Percentiles rank a stretch among this genome's conserved stretches.
These are phyloP conservation scores for Cantharis lateralis DNA, from an alignment of 2,888 invertebrate species.

Conservation along the genomic window DNA sequence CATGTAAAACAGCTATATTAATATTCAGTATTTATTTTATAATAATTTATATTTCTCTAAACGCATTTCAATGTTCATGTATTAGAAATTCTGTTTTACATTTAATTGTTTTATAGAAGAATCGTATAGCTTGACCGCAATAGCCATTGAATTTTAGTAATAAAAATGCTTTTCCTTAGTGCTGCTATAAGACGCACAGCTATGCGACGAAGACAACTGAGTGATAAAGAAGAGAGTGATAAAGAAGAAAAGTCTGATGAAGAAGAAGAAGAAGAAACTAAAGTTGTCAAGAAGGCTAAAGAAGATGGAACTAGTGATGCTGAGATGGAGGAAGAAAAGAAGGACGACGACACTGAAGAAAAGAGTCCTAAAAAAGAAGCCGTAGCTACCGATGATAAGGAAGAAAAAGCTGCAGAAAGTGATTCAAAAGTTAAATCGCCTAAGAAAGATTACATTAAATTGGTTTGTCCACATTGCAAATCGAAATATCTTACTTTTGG, in stretches of 20 bases:
- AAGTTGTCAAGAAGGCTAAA: conserved; percentile 41
- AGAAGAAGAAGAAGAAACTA: conserved; percentile 47
- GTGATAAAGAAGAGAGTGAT: conserved; percentile 48
- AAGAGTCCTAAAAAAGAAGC: conserved; percentile 56
- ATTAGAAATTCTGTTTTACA: background rate
- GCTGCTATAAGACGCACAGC: conserved; percentile 42
- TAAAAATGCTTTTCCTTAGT: background rate
- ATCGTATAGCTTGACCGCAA: no score
- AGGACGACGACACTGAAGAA: conserved; percentile 46
- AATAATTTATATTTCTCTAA: background rate
- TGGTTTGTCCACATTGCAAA: conserved; percentile 78
- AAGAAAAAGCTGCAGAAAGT: conserved; percentile 57
- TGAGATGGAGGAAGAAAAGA: conserved; percentile 46
- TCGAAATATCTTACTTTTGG: conserved; percentile 76
- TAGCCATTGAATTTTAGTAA: background rate
- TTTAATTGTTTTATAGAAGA: background rate
- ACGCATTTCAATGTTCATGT: background rate
- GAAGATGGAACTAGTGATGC: background rate
- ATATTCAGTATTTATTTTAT: background rate
- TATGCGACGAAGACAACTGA: conserved; percentile 20
- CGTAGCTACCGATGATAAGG: conserved; percentile 60
- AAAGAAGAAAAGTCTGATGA: conserved; percentile 52
- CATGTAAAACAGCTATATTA: background rate
- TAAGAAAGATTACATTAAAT: conserved; percentile 65
- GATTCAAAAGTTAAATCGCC: conserved; percentile 48